These are phyloP conservation scores for Mastomys natalensis DNA, from an alignment of 2,113 vertebrate genomes.

Conservation along the genomic window DNA sequence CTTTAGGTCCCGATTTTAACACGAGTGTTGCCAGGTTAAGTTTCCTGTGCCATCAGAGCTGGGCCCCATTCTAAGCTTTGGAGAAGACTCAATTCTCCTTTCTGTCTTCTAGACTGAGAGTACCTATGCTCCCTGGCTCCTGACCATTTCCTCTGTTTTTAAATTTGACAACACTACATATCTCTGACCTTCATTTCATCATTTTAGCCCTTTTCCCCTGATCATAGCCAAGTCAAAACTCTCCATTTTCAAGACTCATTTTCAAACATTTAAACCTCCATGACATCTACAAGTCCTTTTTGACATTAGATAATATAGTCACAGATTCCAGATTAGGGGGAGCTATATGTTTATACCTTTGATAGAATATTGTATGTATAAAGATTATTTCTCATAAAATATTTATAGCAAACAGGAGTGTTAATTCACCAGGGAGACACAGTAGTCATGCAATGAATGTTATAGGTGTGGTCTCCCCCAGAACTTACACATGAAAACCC, in stretches of 20 bases:
- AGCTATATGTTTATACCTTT: not conserved
- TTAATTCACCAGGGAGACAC: not conserved
- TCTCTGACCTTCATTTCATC: not conserved
- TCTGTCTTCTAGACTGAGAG: not conserved
- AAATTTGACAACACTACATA: not conserved
- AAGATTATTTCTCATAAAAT: not conserved
- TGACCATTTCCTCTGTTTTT: not conserved
- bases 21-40: not conserved
- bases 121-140: not conserved
- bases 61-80: not conserved
- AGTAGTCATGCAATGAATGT: not conserved
- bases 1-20: not conserved
- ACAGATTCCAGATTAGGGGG: not conserved
- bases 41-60: accelerated
- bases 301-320: not conserved
- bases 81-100: not conserved
- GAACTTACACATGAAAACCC: too few relatives aligned
- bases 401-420: not conserved
- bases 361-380: not conserved
- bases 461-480: not conserved
- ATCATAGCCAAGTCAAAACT: not conserved
- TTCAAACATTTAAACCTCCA: not conserved
- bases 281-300: not conserved
- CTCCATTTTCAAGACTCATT: not conserved
- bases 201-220: not conserved